A percentile compares a stretch with the other conserved stretches of the same genome.
phyloP scores from a whole-genome alignment of 2,797 vertebrate species.

The Alfaro cultratus region DNA sequence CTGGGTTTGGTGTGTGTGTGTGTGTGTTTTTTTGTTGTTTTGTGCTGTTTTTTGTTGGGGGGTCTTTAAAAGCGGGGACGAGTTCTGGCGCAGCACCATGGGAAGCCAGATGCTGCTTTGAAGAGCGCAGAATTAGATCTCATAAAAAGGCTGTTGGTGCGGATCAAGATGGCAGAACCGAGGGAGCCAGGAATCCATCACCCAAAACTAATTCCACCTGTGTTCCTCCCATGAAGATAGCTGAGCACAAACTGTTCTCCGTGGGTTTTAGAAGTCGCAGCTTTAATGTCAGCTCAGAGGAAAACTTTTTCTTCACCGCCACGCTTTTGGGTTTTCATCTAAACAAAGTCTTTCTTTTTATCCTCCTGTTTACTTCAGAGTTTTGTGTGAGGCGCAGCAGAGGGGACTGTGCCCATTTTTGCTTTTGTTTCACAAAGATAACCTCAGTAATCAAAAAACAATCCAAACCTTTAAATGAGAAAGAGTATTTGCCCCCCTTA shows the following conservation, averaged over 20 bases:
- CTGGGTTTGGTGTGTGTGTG: background rate
- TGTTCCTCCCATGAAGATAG: slow-evolving; percentile 22
- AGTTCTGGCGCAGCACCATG: slow-evolving; percentile 57
- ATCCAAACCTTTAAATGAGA: background rate
- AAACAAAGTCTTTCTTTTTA: slow-evolving; percentile 1
- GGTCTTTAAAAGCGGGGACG: slow-evolving; percentile 9
- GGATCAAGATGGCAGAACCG: slow-evolving; percentile 52
- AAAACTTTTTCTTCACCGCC: background rate
- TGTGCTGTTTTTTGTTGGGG: slow-evolving; percentile 12
- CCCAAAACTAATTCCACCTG: slow-evolving; percentile 20
- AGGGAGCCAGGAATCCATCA: slow-evolving; percentile 36
- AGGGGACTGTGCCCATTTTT: background rate
- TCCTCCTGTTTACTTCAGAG: background rate
- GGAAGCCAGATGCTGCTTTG: slow-evolving; percentile 70
- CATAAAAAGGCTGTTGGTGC: slow-evolving; percentile 56
- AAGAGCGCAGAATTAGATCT: slow-evolving; percentile 55
- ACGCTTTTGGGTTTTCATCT: background rate
- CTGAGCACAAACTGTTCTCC: slow-evolving; percentile 15
- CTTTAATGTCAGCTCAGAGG: background rate
- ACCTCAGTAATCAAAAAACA: background rate
- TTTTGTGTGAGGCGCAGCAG: background rate
- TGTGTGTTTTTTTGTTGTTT: slow-evolving; percentile 2
- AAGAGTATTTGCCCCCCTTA: background rate
- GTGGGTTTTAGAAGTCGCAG: background rate
- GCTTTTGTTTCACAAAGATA: background rate